Base-by-base conservation (phyloP, 2,888 invertebrate genomes). In the Sericinus montela region DNA sequence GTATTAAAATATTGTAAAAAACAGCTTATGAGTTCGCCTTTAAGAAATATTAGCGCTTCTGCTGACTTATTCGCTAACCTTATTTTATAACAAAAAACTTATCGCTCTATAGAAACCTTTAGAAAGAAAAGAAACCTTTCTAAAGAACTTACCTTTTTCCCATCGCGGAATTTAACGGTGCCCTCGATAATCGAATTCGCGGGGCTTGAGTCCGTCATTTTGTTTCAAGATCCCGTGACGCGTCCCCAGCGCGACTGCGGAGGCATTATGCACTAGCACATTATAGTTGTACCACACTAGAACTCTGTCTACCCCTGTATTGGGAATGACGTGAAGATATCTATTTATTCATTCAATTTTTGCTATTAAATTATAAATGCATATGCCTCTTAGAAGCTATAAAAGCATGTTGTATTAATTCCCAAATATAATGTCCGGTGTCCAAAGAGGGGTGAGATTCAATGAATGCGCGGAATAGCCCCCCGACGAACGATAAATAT, bases 91-190 rank as follows among this genome's bases (percentile, higher is more conserved):
- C n/a, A n/a, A n/a, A n/a, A n/a, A n/a, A n/a, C n/a, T n/a, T n/a
- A n/a, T n/a, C n/a, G n/a, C n/a, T n/a, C n/a, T n/a, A n/a, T n/a
- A n/a, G n/a, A n/a, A n/a, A n/a, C n/a, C n/a, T n/a, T n/a, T n/a
- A n/a, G n/a, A n/a, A n/a, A n/a, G n/a, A n/a, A n/a, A n/a, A n/a
- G n/a, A n/a, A n/a, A n/a, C n/a, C n/a, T n/a, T n/a, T n/a, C n/a
- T n/a, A n/a, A n/a, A n/a, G 5, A 57, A 50, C 56, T 67, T 81
- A 96, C 96, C 94, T 96, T 97, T 89, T 95, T 96, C 57, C 96
- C 96, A 81, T 96, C 96, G 62, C 97, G 92, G 85, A 95, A 96
- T 82, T 96, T 97, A 62, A 96, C 94, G 73, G 94, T 94, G 65
- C 96, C 96, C 89, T 96, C 96, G 77, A 96, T 95, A 76, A 97